Evolutionary conservation across 2,113 vertebrate genomes (phyloP), one percentile per base, ranked within the genome.

Genomic region (Oncorhynchus nerka): DNA sequence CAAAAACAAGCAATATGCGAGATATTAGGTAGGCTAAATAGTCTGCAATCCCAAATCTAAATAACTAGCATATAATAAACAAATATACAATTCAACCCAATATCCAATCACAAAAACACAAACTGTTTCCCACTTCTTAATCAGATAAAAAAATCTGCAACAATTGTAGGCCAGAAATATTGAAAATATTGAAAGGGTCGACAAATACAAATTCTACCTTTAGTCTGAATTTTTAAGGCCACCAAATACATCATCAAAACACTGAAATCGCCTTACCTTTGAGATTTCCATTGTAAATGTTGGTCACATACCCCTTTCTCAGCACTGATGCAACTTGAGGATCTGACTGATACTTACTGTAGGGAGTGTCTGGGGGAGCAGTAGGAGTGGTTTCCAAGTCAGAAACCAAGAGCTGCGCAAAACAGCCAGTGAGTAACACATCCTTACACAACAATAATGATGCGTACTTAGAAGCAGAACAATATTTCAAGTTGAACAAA

Each of bases 201-300:
- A 55, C 1, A 19, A 16, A 55, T 45, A 45, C 2, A 55, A 13
- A 55, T 5, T 55, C 49, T 15, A 55, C 51, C 51, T 55, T 55
- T 64, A 26, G 16, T 22, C n/a, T 3, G 39, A 45, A 45, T 45
- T 13, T 45, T 64, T n/a, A 19, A 22, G 20, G 61, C 20, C 3
- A 22, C 61, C 12, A 64, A 64, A 26, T 26, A 64, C 16, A n/a
- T 19, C 22, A 12, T 22, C 3, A 64, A 64, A 24, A 26, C 4
- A 22, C 8, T 57, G 26, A 24, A 16, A 12, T 28, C 22, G 28
- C 62, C 70, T 81, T 81, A 78, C 79, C 79, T 74, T 15, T 67
- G 12, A 70, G 67, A 20, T 59, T 22, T 57, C 57, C 79, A 81
- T 81, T 24, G 57, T 59, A 65, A 30, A 73, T n/a, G 19, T 32